A percentile compares a stretch with the other conserved stretches of the same genome.
Evolutionary conservation across 2,888 invertebrate genomes (phyloP).

Genomic region (Catocala sponsa): DNA sequence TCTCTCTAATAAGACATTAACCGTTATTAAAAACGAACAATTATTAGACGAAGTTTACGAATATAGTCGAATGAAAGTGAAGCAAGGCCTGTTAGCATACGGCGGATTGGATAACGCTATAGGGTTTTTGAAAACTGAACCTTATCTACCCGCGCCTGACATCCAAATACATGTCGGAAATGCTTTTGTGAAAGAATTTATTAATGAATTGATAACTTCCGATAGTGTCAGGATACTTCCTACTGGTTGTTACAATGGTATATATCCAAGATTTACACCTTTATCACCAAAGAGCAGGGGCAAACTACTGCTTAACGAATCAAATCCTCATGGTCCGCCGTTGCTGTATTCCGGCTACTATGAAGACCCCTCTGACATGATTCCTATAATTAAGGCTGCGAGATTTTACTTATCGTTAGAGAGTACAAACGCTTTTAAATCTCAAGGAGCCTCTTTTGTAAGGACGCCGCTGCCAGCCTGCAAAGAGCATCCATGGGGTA

Average conservation of each 20-base stretch:
- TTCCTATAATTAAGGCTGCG: slow-evolving; percentile 88
- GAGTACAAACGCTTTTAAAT: slow-evolving; percentile 85
- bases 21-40: slow-evolving; percentile 71
- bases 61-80: slow-evolving; percentile 66
- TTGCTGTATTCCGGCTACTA: slow-evolving; percentile 91
- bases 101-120: slow-evolving; percentile 86
- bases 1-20: slow-evolving; percentile 83
- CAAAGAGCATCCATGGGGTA: slow-evolving; percentile 85
- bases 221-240: slow-evolving; percentile 76
- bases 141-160: slow-evolving; percentile 86
- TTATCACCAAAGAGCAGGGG: slow-evolving; percentile 90
- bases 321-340: slow-evolving; percentile 91
- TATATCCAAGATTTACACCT: slow-evolving; percentile 87
- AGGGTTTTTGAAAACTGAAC: slow-evolving; percentile 86
- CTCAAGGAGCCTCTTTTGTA: slow-evolving; percentile 85
- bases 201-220: slow-evolving; percentile 76
- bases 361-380: slow-evolving; percentile 87
- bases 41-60: slow-evolving; percentile 71
- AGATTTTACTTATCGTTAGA: slow-evolving; percentile 87
- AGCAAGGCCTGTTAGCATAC: slow-evolving; percentile 82
- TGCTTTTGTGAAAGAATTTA: slow-evolving; percentile 81
- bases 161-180: slow-evolving; percentile 87
- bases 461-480: slow-evolving; percentile 87
- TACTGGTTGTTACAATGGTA: slow-evolving; percentile 87
- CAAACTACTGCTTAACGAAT: slow-evolving; percentile 86